Percentiles rank a stretch among this genome's conserved stretches.
phyloP scores from a whole-genome alignment of 1,140 invertebrate genomes.

The Diachasmimorpha longicaudata region DNA sequence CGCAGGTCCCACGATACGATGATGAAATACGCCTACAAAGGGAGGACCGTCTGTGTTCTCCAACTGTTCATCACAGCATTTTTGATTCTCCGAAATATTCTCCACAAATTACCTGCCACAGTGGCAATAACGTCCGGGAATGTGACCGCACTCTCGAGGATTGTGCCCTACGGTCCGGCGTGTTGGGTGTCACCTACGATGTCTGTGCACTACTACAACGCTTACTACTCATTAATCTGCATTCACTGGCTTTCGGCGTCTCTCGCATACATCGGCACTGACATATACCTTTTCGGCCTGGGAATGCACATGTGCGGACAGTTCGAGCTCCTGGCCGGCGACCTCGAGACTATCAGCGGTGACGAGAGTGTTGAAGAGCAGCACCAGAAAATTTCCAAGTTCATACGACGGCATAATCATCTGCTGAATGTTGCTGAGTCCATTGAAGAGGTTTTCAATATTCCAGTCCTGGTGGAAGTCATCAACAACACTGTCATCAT shows the following conservation, averaged over 20 bases:
- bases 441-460: constrained; percentile 10
- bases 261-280: constrained; percentile 5
- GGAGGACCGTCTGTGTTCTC: neutral
- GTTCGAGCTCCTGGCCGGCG: neutral
- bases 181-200: constrained; percentile 5
- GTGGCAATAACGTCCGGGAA: neutral
- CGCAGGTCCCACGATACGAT: neutral
- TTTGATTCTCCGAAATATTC: neutral
- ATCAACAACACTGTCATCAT: neutral
- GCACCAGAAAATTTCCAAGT: neutral
- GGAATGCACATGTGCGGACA: constrained; percentile 23
- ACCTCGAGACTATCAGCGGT: neutral
- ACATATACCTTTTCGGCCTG: constrained; percentile 13
- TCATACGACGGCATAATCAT: constrained; percentile 20
- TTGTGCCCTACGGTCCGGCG: constrained; percentile 3
- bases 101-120: neutral
- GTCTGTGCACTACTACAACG: neutral
- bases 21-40: neutral
- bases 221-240: neutral
- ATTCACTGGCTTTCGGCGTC: neutral
- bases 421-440: neutral
- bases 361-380: neutral
- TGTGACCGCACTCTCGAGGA: neutral
- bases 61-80: neutral
- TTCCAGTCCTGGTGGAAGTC: constrained; percentile 11